Evolutionary conservation across 1,140 invertebrate genomes (phyloP).

Genomic region (Lepeophtheirus salmonis): DNA sequence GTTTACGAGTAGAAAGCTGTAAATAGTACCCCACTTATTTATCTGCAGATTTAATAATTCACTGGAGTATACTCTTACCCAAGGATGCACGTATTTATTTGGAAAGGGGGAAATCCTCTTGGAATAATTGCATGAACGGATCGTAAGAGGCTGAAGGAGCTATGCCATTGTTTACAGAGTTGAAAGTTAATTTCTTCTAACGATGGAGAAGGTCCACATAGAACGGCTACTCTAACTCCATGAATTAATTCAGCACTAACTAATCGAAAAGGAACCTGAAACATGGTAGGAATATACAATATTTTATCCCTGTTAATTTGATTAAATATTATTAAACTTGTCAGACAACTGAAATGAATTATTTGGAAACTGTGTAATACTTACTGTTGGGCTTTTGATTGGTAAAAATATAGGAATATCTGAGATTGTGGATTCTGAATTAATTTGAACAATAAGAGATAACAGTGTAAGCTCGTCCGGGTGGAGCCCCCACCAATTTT

Average conservation of each 20-base stretch:
- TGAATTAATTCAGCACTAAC: neutral
- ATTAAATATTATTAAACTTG: too few species aligned
- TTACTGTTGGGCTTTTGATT: neutral
- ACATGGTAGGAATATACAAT: too few species aligned
- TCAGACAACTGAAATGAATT: too few species aligned
- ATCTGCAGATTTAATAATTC: too few species aligned
- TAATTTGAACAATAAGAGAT: neutral
- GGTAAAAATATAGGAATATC: neutral
- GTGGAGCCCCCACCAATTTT: neutral
- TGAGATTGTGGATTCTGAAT: neutral
- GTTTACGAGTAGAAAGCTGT: conserved; percentile 50
- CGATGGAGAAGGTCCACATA: neutral
- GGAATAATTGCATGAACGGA: neutral
- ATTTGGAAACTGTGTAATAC: too few species aligned
- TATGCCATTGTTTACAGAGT: neutral
- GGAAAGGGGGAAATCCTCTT: neutral
- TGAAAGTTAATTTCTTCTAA: neutral
- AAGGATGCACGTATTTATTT: neutral
- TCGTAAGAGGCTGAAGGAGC: neutral
- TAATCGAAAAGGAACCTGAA: neutral
- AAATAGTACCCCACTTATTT: too few species aligned
- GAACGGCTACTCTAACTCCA: neutral
- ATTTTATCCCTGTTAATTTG: too few species aligned
- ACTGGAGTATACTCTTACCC: neutral
- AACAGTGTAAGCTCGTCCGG: neutral